phyloP scores from a whole-genome alignment of 2,888 invertebrate genomes.

The Carterocephalus palaemon region DNA sequence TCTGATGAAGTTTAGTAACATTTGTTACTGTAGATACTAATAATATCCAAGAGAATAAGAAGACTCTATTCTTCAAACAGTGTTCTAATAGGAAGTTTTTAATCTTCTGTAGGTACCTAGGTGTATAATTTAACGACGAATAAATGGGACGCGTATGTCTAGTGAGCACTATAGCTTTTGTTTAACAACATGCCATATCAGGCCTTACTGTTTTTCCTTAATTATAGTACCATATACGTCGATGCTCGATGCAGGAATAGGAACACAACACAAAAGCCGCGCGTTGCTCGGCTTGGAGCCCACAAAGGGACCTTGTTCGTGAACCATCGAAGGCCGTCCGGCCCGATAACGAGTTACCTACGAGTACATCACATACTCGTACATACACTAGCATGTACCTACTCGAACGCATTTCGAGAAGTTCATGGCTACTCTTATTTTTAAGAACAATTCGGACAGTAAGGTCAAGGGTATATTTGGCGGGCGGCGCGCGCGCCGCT shows the following conservation, averaged over 20 bases:
- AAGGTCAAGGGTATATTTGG: slow-evolving; percentile 77
- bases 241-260: slow-evolving; percentile 23
- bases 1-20: too few species aligned
- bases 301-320: slow-evolving; percentile 72
- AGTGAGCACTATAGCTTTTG: slow-evolving; percentile 11
- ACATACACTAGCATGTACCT: slow-evolving; percentile 56
- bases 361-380: slow-evolving; percentile 57
- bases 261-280: slow-evolving; percentile 9
- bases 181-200: slow-evolving; percentile 27
- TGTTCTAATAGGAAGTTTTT: too few species aligned
- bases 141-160: slow-evolving; percentile 17
- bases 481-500: slow-evolving; percentile 51
- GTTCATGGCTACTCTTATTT: slow-evolving; percentile 75
- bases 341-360: slow-evolving; percentile 57
- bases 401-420: slow-evolving; percentile 54
- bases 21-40: too few species aligned
- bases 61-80: too few species aligned
- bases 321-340: slow-evolving; percentile 71
- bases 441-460: slow-evolving; percentile 62
- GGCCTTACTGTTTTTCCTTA: slow-evolving; percentile 37
- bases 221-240: slow-evolving; percentile 36
- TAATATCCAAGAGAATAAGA: too few species aligned
- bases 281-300: slow-evolving; percentile 26
- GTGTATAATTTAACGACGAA: slow-evolving; percentile 18
- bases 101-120: too few species aligned